Percentiles rank a stretch among this genome's conserved stretches.
Conservation (phyloP, 2,888 invertebrate species). For the Reticulitermes lucifugus region DNA sequence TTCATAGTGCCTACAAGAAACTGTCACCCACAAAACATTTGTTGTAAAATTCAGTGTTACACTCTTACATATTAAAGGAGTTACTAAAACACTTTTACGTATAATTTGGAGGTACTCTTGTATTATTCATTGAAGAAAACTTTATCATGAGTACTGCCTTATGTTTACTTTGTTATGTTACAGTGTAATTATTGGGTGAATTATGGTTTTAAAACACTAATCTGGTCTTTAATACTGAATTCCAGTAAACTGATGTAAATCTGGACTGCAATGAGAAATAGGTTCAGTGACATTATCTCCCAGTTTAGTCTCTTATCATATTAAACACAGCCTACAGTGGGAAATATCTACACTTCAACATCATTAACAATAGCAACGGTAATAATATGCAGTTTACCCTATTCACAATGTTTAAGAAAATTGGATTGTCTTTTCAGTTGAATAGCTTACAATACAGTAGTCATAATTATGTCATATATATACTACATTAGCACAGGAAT, state of each 20-base stretch:
- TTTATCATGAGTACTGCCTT: too few species aligned
- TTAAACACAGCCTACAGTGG: not conserved
- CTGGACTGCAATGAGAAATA: not conserved
- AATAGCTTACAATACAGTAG: not conserved
- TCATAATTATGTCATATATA: not conserved
- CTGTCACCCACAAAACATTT: too few species aligned
- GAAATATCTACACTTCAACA: not conserved
- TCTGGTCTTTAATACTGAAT: not conserved
- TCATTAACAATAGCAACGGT: conserved; percentile 15
- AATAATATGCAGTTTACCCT: conserved; percentile 10
- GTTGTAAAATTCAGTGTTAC: too few species aligned
- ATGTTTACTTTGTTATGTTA: too few species aligned
- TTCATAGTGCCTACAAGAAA: too few species aligned
- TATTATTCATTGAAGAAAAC: too few species aligned
- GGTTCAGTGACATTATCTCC: conserved; percentile 8
- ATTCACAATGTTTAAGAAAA: conserved; percentile 21
- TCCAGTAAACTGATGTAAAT: too few species aligned
- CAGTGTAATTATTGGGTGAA: not conserved
- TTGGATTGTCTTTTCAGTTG: conserved; percentile 21
- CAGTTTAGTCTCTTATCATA: not conserved
- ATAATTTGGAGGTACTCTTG: too few species aligned
- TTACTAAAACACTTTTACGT: too few species aligned
- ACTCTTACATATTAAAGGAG: too few species aligned
- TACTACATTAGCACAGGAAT: not conserved
- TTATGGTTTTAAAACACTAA: conserved; percentile 12